Evolutionary conservation across 2,113 vertebrate genomes (phyloP).

Genomic region (Perca flavescens): DNA sequence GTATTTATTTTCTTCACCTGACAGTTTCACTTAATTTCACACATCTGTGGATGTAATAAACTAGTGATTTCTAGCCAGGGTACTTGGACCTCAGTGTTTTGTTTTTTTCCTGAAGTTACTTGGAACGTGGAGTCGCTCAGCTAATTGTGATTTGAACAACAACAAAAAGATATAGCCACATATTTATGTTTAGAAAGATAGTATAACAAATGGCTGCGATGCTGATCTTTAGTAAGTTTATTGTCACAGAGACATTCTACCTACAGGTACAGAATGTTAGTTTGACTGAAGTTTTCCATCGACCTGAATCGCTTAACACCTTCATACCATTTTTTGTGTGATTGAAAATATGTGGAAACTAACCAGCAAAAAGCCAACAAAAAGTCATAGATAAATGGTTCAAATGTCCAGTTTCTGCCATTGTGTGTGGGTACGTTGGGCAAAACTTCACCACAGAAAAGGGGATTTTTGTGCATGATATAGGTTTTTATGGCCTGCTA

Average conservation of each 20-base stretch:
- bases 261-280: neutral
- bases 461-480: neutral
- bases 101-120: neutral
- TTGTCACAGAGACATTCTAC: neutral
- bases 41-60: neutral
- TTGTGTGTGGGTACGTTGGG: neutral
- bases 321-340: neutral
- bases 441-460: neutral
- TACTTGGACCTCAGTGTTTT: neutral
- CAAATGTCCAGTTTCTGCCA: neutral
- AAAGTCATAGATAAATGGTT: neutral
- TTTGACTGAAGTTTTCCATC: neutral
- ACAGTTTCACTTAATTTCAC: neutral
- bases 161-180: neutral
- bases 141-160: neutral
- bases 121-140: neutral
- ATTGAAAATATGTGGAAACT: neutral
- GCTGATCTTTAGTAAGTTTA: neutral
- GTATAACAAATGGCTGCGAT: neutral
- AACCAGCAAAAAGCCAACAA: neutral
- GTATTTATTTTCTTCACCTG: slow-evolving; percentile 7
- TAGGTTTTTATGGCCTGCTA: neutral
- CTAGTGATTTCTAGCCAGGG: neutral
- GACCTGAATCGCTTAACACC: neutral
- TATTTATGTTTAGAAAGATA: neutral